Evolutionary conservation across 2,888 invertebrate genomes (phyloP), one percentile per base, ranked within the genome.

Genomic region (Hyalella azteca): DNA sequence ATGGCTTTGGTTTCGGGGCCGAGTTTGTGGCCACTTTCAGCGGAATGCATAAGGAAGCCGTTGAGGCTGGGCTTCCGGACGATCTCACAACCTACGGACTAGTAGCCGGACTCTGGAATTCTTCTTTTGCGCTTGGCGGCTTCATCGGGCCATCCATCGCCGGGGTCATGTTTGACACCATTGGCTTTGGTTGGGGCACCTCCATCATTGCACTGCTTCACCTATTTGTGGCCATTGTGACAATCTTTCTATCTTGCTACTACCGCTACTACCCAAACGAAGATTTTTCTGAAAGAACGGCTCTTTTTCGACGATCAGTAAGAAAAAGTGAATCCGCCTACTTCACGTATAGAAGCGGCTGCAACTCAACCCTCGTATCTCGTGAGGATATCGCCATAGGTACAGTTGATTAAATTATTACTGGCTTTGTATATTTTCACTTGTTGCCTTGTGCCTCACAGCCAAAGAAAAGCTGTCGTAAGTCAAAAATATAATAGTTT

Each of bases 31-130:
- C 95, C 0, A 94, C 94, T 3, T 96, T 96, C 88, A 92, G 94
- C 9, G 94, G 94, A 86, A 94, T 95, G 11, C 90, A 96, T 11
- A 90, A 92, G 84, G 93, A 93, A 5, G 91, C 94, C 9, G 91
- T 95, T 94, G 89, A 90, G 0, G 90, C 91, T 85, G 94, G 94
- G 1, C 92, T 95, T 85, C 93, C 94, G 0, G 94, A 96, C 88
- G 93, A 93, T 82, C 90, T 96, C 85, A 94, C 95, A 86, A 96
- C 96, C 0, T 96, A 95, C 87, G 96, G 96, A 0, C 89, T 96
- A 49, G 93, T 96, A 11, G 95, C 96, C 0, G 96, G 95, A 0
- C 90, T 96, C 86, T 96, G 95, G 93, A 95, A 96, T 1, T 95
- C 95, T 0, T 92, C 94, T 0, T 95, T 96, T 86, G 95, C 96